These are phyloP conservation scores for Stichopus chloronotus DNA, from an alignment of 35 echinoderm and acorn worm species.

Conservation along the genomic window DNA sequence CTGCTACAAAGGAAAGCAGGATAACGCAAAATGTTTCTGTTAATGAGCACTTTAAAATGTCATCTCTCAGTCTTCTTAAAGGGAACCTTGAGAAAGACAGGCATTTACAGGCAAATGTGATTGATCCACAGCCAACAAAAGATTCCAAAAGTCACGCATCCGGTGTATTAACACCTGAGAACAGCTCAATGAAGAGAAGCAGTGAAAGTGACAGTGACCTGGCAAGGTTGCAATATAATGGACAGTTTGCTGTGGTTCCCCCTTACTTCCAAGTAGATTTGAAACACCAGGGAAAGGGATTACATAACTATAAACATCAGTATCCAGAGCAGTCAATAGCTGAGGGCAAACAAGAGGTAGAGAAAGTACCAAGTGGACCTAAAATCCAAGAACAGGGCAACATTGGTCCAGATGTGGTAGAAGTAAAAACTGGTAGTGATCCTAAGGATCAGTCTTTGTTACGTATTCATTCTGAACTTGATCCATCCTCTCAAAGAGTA, in stretches of 20 bases:
- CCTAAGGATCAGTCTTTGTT: not conserved
- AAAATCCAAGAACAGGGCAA: not conserved
- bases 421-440: not conserved
- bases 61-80: slow-evolving; percentile 39
- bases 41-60: slow-evolving; percentile 25
- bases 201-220: not conserved
- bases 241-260: not conserved
- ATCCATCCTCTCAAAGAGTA: not conserved
- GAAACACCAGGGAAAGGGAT: slow-evolving; percentile 14
- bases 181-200: slow-evolving; percentile 4
- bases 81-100: slow-evolving; percentile 22
- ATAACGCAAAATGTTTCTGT: not conserved
- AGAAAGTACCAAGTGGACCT: not conserved
- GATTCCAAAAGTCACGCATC: not conserved
- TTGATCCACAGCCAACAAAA: not conserved
- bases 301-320: slow-evolving; percentile 14
- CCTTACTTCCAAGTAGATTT: slow-evolving; percentile 27
- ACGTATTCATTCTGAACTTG: slow-evolving; percentile 42
- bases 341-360: not conserved
- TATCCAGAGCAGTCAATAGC: not conserved
- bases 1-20: slow-evolving; percentile 18
- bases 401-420: not conserved
- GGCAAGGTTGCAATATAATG: slow-evolving; percentile 9
- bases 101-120: not conserved
- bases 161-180: not conserved